Evolutionary conservation across 1,140 invertebrate species (phyloP), one percentile per base, ranked within the genome.

Genomic region (Rhopalosiphum maidis): DNA sequence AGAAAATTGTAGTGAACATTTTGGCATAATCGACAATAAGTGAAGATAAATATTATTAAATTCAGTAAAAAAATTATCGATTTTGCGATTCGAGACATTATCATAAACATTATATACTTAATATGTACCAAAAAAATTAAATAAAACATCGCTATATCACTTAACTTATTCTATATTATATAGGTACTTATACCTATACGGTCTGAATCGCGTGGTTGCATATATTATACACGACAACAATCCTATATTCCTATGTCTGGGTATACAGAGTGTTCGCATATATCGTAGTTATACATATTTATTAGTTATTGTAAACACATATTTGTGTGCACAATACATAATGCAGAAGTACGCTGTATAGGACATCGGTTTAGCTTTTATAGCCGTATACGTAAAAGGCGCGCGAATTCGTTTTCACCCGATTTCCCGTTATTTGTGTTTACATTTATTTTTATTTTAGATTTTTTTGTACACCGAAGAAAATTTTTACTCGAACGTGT

Each of bases 361-460:
- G 35, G 77, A 82, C 4, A 35, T 6, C 77, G 1, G 25, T 35
- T 5, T 35, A 37, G 35, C 48, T 51, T 18, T 51, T 51, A 51
- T 51, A 51, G 48, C 48, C 48, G 21, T 43, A 23, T 2, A 43
- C 3, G 83, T 86, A 46, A 82, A 30, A 88, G 2, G 6, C 46
- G 5, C 46, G n/a, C 1, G 86, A 35, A 88, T 88, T 88, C 30
- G 86, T 88, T 88, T 88, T 88, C 46, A 51, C 5, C 46, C 46
- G 46, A 88, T n/a, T 51, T 88, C 46, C 86, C 86, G 86, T 88
- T 88, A 88, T 88, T 88, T 51, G n/a, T 88, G 48, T 35, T 86
- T 86, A 15, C 23, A 43, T 87, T 87, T 48, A 30, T 43, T 48
- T 21, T 51, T 51, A 21, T 51, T 51, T 25, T n/a, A 41, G 37